A percentile compares a stretch with the other conserved stretches of the same genome.
These are phyloP conservation scores for Galemys pyrenaicus DNA, from an alignment of 2,113 vertebrate genomes.

Conservation along the genomic window DNA sequence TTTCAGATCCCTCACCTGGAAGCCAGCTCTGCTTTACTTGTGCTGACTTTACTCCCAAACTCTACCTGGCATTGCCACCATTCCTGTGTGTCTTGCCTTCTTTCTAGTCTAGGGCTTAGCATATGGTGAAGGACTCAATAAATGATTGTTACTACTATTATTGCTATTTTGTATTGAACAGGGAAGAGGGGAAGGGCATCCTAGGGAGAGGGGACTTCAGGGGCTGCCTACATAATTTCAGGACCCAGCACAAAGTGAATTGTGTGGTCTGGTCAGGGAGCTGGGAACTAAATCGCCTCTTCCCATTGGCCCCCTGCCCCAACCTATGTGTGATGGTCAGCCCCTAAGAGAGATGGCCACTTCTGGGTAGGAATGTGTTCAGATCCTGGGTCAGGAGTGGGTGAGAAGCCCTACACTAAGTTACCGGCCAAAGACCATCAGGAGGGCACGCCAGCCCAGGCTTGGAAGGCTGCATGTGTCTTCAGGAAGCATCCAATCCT, in stretches of 20 bases:
- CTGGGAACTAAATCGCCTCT: background rate
- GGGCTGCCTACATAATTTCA: background rate
- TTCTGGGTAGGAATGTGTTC: background rate
- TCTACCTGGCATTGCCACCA: background rate
- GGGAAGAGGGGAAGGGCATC: background rate
- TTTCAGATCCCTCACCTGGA: background rate
- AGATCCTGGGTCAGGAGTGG: background rate
- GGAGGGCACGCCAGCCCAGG: background rate
- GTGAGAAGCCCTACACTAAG: background rate
- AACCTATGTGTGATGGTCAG: background rate
- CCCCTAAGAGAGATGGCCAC: background rate
- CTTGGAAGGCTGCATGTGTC: background rate
- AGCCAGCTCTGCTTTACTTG: background rate
- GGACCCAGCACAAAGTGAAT: background rate
- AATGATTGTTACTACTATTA: background rate
- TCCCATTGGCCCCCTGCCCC: background rate
- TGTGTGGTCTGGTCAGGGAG: background rate
- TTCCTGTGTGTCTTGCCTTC: background rate
- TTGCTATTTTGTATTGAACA: constrained; percentile 5
- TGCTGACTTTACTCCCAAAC: background rate
- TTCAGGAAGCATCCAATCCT: background rate
- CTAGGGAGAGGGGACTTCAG: background rate
- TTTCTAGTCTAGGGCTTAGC: background rate
- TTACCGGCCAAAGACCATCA: background rate
- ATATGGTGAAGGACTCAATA: background rate